A percentile compares a stretch with the other conserved stretches of the same genome.
Evolutionary conservation across 2,113 vertebrate genomes (phyloP).

Genomic region (Larimichthys polyactis): DNA sequence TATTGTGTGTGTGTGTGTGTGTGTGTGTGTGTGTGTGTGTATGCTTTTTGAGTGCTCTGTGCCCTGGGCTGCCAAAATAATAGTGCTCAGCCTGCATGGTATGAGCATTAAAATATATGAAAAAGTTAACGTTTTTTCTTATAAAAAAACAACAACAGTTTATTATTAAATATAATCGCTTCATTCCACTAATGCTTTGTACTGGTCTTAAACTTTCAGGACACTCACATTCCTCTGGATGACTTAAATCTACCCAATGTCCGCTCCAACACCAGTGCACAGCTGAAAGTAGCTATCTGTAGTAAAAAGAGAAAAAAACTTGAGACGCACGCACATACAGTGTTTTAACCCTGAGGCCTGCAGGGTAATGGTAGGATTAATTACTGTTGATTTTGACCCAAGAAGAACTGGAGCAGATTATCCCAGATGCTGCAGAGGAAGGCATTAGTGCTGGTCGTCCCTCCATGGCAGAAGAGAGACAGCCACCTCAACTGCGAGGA

Average conservation of each 20-base stretch:
- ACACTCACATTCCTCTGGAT: conserved; percentile 28
- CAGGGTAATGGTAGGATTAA: conserved; percentile 78
- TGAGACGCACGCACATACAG: conserved; percentile 51
- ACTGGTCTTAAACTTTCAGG: conserved; percentile 37
- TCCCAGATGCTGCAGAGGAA: conserved; percentile 77
- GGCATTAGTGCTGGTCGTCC: conserved; percentile 66
- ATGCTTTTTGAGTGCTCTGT: conserved; percentile 71
- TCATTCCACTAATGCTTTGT: neutral
- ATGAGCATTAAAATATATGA: conserved; percentile 34
- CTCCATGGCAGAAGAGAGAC: conserved; percentile 54
- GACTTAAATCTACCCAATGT: conserved; percentile 49
- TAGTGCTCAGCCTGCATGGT: conserved; percentile 38
- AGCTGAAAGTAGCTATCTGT: conserved; percentile 51
- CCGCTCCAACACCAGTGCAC: neutral
- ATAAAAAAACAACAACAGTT: conserved; percentile 3
- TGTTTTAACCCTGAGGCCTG: conserved; percentile 60
- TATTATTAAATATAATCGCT: no score
- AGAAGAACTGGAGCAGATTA: conserved; percentile 81
- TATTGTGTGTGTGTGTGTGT: conserved; percentile 69
- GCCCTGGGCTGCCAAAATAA: conserved; percentile 70
- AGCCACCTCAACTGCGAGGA: conserved; percentile 53
- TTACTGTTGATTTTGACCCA: conserved; percentile 81
- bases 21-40: conserved; percentile 46
- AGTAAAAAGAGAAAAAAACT: conserved; percentile 26
- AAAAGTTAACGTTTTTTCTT: conserved; percentile 35